Evolutionary conservation across 2,797 vertebrate genomes (phyloP), one percentile per base, ranked within the genome.

Genomic region (Pogonophryne albipinna): DNA sequence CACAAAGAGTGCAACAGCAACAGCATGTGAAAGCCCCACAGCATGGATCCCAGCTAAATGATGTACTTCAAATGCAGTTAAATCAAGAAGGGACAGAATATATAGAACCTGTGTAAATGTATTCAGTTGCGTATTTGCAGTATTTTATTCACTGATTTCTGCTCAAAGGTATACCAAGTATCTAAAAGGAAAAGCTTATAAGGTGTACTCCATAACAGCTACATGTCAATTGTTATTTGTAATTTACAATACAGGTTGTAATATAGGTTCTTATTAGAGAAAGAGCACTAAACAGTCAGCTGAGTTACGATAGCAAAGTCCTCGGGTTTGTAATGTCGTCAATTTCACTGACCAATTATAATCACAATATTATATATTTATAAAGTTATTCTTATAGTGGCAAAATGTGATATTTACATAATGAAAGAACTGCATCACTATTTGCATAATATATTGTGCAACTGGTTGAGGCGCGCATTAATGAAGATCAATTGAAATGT

Each of bases 71-170:
- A 46, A 49, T 56, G n/a, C 51, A 57, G 56, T 56, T 52, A 13
- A 69, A 79, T 66, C 41, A 66, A 64, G 41, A 73, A 55, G 46
- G 49, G 60, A 60, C 27, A 76, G 41, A 58, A 9, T 60, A 20
- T 60, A 38, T 38, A 38, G 5, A 66, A 53, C 41, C 41, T 47
- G 19, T 71, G 61, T 53, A 49, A 52, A 66, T 51, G 53, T 20
- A 64, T 62, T 61, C 20, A 74, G n/a, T 19, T 0, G 17, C 61
- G 12, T 64, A 41, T 64, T 78, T 65, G 38, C 17, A 66, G 31
- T 52, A 3, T 59, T 57, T 55, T 27, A 69, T 38, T 69, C 17
- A 34, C 23, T 1, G 12, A 44, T 59, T 47, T 66, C 11, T 52
- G 17, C 27, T 53, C 49, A 58, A 52, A 53, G 10, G 16, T 57